phyloP scores from a whole-genome alignment of 1,140 invertebrate species.

The Philotrypesis tridentata region DNA sequence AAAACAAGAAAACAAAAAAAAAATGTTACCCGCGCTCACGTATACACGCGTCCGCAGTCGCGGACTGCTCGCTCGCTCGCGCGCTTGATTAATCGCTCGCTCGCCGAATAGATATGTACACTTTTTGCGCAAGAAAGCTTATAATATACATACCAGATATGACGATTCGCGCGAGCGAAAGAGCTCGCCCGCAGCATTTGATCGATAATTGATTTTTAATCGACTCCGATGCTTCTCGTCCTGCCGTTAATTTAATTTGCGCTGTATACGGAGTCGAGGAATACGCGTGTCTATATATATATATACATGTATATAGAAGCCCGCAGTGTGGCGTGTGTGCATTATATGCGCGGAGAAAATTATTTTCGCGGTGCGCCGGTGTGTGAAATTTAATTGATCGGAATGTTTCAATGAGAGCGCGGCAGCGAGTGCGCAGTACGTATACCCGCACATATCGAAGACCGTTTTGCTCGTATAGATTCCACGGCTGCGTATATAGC shows the following conservation, averaged over 20 bases:
- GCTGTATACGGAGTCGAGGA: no score
- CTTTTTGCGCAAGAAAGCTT: no score
- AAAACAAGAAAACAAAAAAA: no score
- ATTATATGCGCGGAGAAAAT: background rate
- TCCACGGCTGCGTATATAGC: background rate
- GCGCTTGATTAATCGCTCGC: conserved; percentile 13
- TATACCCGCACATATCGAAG: background rate
- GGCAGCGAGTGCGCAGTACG: no score
- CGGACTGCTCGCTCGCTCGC: no score
- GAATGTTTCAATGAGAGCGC: background rate
- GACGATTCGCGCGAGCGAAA: background rate
- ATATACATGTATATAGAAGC: no score
- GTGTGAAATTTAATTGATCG: conserved; percentile 4
- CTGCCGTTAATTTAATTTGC: background rate
- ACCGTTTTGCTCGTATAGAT: background rate
- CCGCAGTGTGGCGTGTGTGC: no score
- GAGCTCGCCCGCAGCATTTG: no score
- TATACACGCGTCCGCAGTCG: background rate
- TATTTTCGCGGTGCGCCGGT: background rate
- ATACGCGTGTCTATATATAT: no score
- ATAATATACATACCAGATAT: no score
- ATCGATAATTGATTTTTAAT: conserved; percentile 34
- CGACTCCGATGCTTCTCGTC: background rate
- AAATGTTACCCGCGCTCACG: background rate
- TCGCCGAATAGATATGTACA: background rate